Evolutionary conservation across 2,888 invertebrate genomes (phyloP).

Genomic region (Erebia aethiops): DNA sequence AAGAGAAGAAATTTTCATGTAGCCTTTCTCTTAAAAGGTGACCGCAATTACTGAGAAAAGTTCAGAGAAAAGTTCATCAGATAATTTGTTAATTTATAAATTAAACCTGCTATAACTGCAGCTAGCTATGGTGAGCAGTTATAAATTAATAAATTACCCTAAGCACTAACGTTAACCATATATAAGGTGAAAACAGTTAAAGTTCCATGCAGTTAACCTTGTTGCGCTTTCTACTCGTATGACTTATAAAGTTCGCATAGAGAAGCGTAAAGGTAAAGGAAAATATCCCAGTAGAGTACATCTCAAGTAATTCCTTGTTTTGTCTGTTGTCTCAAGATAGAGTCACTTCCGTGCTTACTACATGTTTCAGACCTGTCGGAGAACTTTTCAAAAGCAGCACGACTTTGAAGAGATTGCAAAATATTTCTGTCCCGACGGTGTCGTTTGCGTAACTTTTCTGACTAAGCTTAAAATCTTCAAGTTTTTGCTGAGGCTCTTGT

Average conservation of each 20-base stretch:
- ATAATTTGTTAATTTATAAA: too few relatives aligned
- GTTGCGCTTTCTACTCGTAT: not conserved
- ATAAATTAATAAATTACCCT: too few relatives aligned
- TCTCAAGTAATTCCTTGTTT: constrained; percentile 15
- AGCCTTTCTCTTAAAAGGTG: too few relatives aligned
- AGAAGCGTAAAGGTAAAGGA: not conserved
- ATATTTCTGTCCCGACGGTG: constrained; percentile 71
- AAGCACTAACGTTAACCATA: too few relatives aligned
- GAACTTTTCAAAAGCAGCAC: constrained; percentile 54
- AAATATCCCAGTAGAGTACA: not conserved
- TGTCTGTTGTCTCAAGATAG: constrained; percentile 21
- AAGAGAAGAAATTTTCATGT: too few relatives aligned
- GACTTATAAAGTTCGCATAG: not conserved
- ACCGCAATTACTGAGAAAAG: too few relatives aligned
- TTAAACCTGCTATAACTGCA: too few relatives aligned
- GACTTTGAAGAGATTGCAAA: constrained; percentile 71
- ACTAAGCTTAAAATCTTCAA: constrained; percentile 70
- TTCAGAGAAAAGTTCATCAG: too few relatives aligned
- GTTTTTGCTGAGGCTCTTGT: constrained; percentile 29
- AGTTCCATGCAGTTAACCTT: not conserved
- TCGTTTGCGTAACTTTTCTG: constrained; percentile 75
- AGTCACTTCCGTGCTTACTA: constrained; percentile 21
- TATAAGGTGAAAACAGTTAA: not conserved
- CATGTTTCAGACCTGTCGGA: constrained; percentile 20
- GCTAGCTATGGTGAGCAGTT: too few relatives aligned